Evolutionary conservation across 2,888 invertebrate genomes (phyloP), one percentile per base, ranked within the genome.

Genomic region (Lampropteryx suffumata): DNA sequence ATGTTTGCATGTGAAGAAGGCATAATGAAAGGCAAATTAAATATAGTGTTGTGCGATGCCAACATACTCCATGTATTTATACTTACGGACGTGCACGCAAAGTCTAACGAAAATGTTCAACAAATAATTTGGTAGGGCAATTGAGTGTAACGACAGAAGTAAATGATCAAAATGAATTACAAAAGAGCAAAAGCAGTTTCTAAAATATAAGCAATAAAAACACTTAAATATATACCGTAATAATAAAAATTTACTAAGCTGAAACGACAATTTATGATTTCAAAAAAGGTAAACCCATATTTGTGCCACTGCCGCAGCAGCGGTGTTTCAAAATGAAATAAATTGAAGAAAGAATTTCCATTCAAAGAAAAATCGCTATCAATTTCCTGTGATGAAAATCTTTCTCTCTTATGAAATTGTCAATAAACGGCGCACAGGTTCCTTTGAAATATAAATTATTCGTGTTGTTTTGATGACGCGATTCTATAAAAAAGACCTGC

Each of bases 371-470:
- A 78, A 79, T 76, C 65, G 74, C 70, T 76, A 77, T 82, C 77
- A 78, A 81, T 81, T 82, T 80, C 64, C 71, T 60, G 71, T 67
- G 72, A 78, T 71, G 69, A 71, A 82, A 82, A 75, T 73, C 71
- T 77, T 78, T 74, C 72, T 69, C 71, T 73, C 67, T 81, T 75
- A 73, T 70, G 67, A 79, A 82, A 79, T 81, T 82, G 72, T 77
- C 82, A 76, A 80, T 80, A 75, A 76, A 77, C 71, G 69, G 63
- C 73, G 65, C 64, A 59, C 62, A 57, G 65, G 76, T 74, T 73
- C 65, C 62, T 71, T 71, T 73, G 65, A 65, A 66, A 67, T 64
- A 71, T 70, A 71, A 71, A 68, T 64, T 64, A 61, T 73, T 69
- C 44, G 60, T 57, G 58, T 66, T 62, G 65, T 61, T 49, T 59